These are phyloP conservation scores for Seriola dumerili DNA, from an alignment of 2,113 vertebrate species.

Conservation along the genomic window DNA sequence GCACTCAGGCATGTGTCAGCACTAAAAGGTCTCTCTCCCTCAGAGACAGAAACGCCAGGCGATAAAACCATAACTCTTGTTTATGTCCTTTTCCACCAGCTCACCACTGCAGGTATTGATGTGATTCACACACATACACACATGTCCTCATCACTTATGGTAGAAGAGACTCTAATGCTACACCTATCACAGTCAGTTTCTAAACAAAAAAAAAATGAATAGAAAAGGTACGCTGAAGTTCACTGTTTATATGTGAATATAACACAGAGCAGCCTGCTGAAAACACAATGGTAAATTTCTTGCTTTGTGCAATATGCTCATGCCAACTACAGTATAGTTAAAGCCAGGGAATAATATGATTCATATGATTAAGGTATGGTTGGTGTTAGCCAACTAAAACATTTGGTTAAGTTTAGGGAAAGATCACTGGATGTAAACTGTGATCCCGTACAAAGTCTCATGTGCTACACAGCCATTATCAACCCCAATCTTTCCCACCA, in stretches of 20 bases:
- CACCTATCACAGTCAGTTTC: not conserved
- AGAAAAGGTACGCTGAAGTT: not conserved
- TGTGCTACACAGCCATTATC: not conserved
- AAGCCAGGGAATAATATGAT: too few relatives aligned
- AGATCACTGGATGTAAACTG: too few relatives aligned
- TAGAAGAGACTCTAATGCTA: not conserved
- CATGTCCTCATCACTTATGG: conserved; percentile 26
- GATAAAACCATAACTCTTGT: conserved; percentile 71
- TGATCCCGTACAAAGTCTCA: not conserved
- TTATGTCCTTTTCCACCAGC: conserved; percentile 62
- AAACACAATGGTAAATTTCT: too few relatives aligned
- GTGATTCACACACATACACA: conserved; percentile 34
- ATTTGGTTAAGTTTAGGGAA: too few relatives aligned
- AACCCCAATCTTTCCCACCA: not conserved
- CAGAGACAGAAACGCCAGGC: conserved; percentile 58
- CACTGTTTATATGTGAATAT: too few relatives aligned
- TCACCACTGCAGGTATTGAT: conserved; percentile 36
- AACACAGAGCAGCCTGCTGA: not conserved
- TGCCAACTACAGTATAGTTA: too few relatives aligned
- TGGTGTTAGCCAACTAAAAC: too few relatives aligned
- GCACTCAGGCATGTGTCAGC: conserved; percentile 73
- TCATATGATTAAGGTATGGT: too few relatives aligned
- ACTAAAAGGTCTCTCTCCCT: conserved; percentile 73
- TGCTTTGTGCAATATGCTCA: too few relatives aligned
- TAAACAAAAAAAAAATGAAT: not conserved